A percentile compares a stretch with the other conserved stretches of the same genome.
These are phyloP conservation scores for human (Homo sapiens) DNA, from an alignment of 2,113 vertebrate species.

Conservation along the genomic window DNA sequence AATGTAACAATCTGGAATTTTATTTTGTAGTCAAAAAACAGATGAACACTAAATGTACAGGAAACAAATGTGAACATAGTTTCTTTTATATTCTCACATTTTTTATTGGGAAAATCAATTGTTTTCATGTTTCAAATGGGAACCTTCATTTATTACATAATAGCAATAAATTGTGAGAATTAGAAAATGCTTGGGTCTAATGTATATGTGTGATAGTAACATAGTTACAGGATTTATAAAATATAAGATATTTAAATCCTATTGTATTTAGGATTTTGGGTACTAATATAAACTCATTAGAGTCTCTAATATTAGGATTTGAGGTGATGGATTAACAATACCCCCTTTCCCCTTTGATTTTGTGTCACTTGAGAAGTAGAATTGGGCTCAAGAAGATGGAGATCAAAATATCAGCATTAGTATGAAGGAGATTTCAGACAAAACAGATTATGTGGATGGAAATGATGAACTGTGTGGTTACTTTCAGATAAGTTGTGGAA, in stretches of 20 bases:
- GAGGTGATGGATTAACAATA: background rate
- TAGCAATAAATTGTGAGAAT: background rate
- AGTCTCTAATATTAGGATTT: background rate
- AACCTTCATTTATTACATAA: background rate
- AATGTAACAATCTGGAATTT: background rate
- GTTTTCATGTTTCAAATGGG: background rate
- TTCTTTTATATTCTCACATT: background rate
- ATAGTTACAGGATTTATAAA: background rate
- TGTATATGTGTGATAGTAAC: background rate
- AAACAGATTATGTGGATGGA: background rate
- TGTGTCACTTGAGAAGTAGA: background rate
- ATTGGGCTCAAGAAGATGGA: background rate
- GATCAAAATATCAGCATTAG: background rate
- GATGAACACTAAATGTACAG: background rate
- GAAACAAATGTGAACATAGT: background rate
- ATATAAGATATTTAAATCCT: background rate
- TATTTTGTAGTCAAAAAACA: constrained; percentile 17
- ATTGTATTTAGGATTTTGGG: background rate
- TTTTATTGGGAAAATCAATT: background rate
- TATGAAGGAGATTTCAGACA: background rate
- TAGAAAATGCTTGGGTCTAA: background rate
- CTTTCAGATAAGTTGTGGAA: background rate
- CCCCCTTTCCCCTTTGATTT: background rate
- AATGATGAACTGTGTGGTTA: background rate
- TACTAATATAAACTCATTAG: background rate